Evolutionary conservation across 2,888 invertebrate species (phyloP), one percentile per base, ranked within the genome.

Genomic region (Dasypolia templi): DNA sequence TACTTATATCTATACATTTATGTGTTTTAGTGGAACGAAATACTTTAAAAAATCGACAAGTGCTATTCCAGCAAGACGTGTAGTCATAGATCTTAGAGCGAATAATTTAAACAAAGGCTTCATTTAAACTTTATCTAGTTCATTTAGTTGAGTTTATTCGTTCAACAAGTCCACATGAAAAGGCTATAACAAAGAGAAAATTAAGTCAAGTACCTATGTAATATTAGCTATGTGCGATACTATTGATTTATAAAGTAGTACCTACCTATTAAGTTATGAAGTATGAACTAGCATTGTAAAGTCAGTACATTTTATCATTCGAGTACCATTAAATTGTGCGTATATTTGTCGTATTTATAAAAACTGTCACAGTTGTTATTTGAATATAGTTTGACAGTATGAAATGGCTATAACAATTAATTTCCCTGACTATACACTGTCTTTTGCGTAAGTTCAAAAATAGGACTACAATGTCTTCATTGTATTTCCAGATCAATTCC

Each of bases 131-230:
- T 35, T 44, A 44, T 44, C 14, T 68, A 51, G 17, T 42, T 68
- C n/a, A n/a, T n/a, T n/a, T n/a, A n/a, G n/a, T n/a, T n/a, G n/a
- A n/a, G n/a, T n/a, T n/a, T n/a, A n/a, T n/a, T n/a, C n/a, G n/a
- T n/a, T n/a, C n/a, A n/a, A n/a, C n/a, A n/a, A n/a, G 44, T 67
- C 42, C 35, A 19, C 63, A 62, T 62, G 64, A 35, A 2, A 44
- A 7, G 29, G 63, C 32, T 32, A 44, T n/a, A 46, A 9, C 19
- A n/a, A 32, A 26, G 44, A 64, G 35, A 22, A 53, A 59, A 67
- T 59, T 42, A 0, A 22, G 22, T 49, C 22, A 22, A 0, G 17
- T 22, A 49, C 22, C 5, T 22, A n/a, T 11, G n/a, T 11, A 51
- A 11, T n/a, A 4, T 51, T 51, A n/a, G 19, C n/a, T 51, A n/a